phyloP scores from a whole-genome alignment of 2,888 invertebrate genomes.

The Tanytarsus gracilentus region DNA sequence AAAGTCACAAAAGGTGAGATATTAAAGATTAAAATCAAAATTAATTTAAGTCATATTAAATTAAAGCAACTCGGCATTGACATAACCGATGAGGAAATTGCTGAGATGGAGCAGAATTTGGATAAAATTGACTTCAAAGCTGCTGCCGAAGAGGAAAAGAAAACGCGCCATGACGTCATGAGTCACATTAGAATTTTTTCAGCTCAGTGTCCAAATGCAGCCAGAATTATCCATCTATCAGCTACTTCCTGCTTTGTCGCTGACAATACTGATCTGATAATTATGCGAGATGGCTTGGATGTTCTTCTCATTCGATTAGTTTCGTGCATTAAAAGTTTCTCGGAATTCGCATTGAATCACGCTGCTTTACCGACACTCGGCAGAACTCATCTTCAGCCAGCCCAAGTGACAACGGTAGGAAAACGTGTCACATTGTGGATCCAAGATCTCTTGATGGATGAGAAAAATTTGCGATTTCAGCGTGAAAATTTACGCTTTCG shows the following conservation, averaged over 20 bases:
- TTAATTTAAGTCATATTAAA: constrained; percentile 31
- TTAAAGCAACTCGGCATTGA: constrained; percentile 69
- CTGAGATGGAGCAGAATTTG: constrained; percentile 69
- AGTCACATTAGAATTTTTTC: constrained; percentile 95
- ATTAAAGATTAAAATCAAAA: background rate
- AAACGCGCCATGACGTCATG: constrained; percentile 96
- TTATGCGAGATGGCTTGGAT: constrained; percentile 77
- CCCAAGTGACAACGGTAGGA: constrained; percentile 95
- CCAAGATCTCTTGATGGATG: constrained; percentile 89
- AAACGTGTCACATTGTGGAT: constrained; percentile 94
- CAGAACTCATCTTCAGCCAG: constrained; percentile 95
- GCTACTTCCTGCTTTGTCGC: constrained; percentile 98
- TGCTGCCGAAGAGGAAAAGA: constrained; percentile 78
- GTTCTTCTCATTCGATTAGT: constrained; percentile 76
- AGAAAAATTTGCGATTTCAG: constrained; percentile 63
- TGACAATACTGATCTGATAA: constrained; percentile 90
- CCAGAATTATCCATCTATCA: constrained; percentile 93
- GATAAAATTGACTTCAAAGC: constrained; percentile 77
- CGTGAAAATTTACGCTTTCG: constrained; percentile 79
- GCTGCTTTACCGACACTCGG: constrained; percentile 80
- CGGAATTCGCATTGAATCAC: constrained; percentile 69
- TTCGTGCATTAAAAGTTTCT: constrained; percentile 65
- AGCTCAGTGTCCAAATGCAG: constrained; percentile 78
- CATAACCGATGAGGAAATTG: constrained; percentile 74
- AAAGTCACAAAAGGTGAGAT: constrained; percentile 76